phyloP scores from a whole-genome alignment of 2,888 invertebrate genomes.

The Drosophila yooni region DNA sequence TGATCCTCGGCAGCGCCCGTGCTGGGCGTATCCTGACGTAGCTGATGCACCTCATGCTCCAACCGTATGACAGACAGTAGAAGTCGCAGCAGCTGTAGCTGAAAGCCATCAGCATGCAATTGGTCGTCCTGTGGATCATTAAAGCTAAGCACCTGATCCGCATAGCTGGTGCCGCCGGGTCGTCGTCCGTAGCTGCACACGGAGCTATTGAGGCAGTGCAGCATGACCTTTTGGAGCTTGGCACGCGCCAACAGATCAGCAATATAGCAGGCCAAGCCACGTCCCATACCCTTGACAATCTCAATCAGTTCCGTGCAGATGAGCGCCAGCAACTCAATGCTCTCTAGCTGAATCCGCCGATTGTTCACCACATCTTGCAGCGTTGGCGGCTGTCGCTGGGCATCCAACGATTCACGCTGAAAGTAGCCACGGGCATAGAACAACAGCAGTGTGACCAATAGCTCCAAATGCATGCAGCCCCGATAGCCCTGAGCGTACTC shows the following conservation, averaged over 20 bases:
- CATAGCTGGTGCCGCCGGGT: slow-evolving; percentile 86
- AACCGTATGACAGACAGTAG: slow-evolving; percentile 90
- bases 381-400: slow-evolving; percentile 86
- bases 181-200: slow-evolving; percentile 85
- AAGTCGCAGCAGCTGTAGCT: slow-evolving; percentile 89
- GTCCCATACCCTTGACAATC: slow-evolving; percentile 91
- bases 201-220: slow-evolving; percentile 92
- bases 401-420: slow-evolving; percentile 78
- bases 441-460: slow-evolving; percentile 90
- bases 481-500: slow-evolving; percentile 90
- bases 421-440: slow-evolving; percentile 92
- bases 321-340: slow-evolving; percentile 90
- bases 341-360: slow-evolving; percentile 91
- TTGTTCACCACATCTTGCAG: slow-evolving; percentile 90
- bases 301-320: slow-evolving; percentile 90
- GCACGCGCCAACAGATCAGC: slow-evolving; percentile 90
- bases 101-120: slow-evolving; percentile 89
- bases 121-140: slow-evolving; percentile 89
- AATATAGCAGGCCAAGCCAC: slow-evolving; percentile 91
- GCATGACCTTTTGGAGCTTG: slow-evolving; percentile 92
- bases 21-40: slow-evolving; percentile 85
- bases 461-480: slow-evolving; percentile 93
- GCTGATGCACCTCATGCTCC: slow-evolving; percentile 89
- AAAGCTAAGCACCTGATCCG: slow-evolving; percentile 90
- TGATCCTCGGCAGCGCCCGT: slow-evolving; percentile 55